These are phyloP conservation scores for Eupithecia dodoneata DNA, from an alignment of 2,888 invertebrate genomes.

Conservation along the genomic window DNA sequence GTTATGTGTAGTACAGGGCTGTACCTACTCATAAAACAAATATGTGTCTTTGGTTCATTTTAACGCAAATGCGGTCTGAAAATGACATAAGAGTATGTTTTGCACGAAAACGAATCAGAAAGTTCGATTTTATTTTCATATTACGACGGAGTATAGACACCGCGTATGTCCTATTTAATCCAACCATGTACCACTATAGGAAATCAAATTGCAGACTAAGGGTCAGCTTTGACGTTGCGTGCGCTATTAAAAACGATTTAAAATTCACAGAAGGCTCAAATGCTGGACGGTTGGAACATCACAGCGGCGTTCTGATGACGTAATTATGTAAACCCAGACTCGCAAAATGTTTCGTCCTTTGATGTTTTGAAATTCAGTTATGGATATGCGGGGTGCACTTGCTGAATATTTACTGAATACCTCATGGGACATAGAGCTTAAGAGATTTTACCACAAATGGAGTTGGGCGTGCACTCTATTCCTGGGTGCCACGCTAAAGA, in stretches of 20 bases:
- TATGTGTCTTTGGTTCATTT: too few relatives aligned
- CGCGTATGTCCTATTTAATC: neutral
- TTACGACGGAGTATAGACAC: neutral
- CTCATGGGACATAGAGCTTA: conserved; percentile 21
- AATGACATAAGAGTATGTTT: too few relatives aligned
- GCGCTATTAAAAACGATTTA: conserved; percentile 81
- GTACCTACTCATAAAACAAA: too few relatives aligned
- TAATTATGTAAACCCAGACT: conserved; percentile 72
- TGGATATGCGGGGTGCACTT: conserved; percentile 38
- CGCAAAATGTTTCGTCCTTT: conserved; percentile 66
- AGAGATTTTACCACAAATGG: conserved; percentile 29
- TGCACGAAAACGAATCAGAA: too few relatives aligned
- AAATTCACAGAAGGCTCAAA: conserved; percentile 81
- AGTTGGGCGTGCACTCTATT: conserved; percentile 7
- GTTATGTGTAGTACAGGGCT: neutral
- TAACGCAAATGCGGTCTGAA: too few relatives aligned
- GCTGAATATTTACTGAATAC: conserved; percentile 41
- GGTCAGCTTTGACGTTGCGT: conserved; percentile 66
- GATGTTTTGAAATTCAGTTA: conserved; percentile 67
- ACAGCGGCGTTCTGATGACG: conserved; percentile 72
- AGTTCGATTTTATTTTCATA: too few relatives aligned
- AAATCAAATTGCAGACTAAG: conserved; percentile 66
- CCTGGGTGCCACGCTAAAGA: neutral
- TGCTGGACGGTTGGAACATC: conserved; percentile 65
- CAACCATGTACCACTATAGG: conserved; percentile 34